Evolutionary conservation across 2,797 vertebrate genomes (phyloP).

Genomic region (Cirrhinus mrigala): DNA sequence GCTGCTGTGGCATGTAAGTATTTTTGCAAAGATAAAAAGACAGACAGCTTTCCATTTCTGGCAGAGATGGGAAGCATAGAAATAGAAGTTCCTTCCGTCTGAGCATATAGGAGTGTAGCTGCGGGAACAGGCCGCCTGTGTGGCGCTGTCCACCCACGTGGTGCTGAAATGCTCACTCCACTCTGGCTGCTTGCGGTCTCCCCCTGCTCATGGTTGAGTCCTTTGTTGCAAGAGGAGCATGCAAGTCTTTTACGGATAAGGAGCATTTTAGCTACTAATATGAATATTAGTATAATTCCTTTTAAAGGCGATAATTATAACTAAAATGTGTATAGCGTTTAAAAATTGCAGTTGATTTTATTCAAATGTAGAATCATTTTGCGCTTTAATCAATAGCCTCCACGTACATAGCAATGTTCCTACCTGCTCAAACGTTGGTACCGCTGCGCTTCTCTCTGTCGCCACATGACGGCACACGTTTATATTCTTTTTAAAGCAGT

Average conservation of each 20-base stretch:
- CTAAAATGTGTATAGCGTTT: not conserved
- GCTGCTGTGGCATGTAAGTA: not conserved
- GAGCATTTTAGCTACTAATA: not conserved
- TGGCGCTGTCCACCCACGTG: slow-evolving; percentile 80
- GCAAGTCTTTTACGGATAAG: not conserved
- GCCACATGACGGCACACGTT: slow-evolving; percentile 79
- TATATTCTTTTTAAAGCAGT: not conserved
- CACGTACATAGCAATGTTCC: not conserved
- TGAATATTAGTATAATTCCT: not conserved
- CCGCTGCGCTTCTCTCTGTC: slow-evolving; percentile 72
- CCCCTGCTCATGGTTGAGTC: slow-evolving; percentile 43
- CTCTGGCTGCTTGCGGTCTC: slow-evolving; percentile 31
- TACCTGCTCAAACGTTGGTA: slow-evolving; percentile 61
- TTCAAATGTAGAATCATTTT: not conserved
- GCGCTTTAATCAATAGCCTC: not conserved
- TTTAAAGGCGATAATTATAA: not conserved
- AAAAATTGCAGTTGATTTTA: not conserved
- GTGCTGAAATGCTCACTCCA: slow-evolving; percentile 76
- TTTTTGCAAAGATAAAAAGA: not conserved
- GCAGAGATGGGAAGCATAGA: not conserved
- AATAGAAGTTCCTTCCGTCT: not conserved
- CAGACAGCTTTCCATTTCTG: not conserved
- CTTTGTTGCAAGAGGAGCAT: slow-evolving; percentile 54
- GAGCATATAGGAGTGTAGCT: slow-evolving; percentile 61
- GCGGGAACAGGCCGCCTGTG: slow-evolving; percentile 75